Evolutionary conservation across 2,888 invertebrate species (phyloP).

Genomic region (Tenthredo amoena): DNA sequence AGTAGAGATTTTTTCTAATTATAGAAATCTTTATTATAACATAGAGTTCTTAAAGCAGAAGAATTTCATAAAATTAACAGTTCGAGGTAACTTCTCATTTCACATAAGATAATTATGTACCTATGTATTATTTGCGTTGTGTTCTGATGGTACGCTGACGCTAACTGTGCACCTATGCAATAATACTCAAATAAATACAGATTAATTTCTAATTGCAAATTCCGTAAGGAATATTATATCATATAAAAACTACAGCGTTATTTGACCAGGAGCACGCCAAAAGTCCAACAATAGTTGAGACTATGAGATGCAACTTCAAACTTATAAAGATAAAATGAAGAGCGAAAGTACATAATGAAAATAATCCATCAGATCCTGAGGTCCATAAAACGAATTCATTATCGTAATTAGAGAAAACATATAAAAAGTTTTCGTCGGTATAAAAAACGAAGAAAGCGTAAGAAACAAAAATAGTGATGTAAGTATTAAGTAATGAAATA

Average conservation of each 20-base stretch:
- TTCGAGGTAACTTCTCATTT: slow-evolving; percentile 6
- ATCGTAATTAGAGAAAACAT: not conserved
- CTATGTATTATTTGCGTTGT: not conserved
- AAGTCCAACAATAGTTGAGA: slow-evolving; percentile 20
- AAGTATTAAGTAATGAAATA: not conserved
- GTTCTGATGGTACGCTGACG: not conserved
- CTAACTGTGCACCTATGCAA: not conserved
- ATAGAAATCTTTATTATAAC: slow-evolving; percentile 29
- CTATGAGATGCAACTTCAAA: slow-evolving; percentile 33
- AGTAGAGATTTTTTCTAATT: not conserved
- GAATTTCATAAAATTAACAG: slow-evolving; percentile 19
- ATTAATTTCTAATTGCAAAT: slow-evolving; percentile 21
- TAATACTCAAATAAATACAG: slow-evolving; percentile 46
- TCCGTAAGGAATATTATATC: slow-evolving; percentile 11
- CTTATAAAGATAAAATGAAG: not conserved
- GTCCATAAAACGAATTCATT: not conserved
- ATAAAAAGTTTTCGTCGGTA: not conserved
- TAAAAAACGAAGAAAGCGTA: not conserved
- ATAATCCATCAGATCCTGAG: not conserved
- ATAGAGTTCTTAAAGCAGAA: not conserved
- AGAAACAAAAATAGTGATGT: slow-evolving; percentile 1
- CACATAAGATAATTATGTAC: slow-evolving; percentile 10
- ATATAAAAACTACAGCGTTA: slow-evolving; percentile 23
- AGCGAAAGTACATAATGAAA: not conserved
- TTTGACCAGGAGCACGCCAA: slow-evolving; percentile 13